Evolutionary conservation across 2,797 vertebrate species (phyloP).

Genomic region (Chelidonichthys spinosus): DNA sequence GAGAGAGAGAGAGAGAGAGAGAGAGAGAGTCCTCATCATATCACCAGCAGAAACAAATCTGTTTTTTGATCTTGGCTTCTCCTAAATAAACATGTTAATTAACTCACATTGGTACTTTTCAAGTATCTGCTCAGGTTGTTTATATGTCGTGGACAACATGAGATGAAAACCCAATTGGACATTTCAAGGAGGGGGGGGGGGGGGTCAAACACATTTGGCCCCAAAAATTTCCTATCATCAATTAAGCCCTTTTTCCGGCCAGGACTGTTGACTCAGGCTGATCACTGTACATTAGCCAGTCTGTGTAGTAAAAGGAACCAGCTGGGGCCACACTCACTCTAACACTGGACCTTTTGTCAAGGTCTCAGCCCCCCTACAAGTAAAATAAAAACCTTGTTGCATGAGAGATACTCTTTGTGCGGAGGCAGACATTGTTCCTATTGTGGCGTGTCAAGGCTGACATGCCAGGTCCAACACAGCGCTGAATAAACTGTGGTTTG

Average conservation of each 20-base stretch:
- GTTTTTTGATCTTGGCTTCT: conserved; percentile 42
- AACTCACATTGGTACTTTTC: conserved; percentile 40
- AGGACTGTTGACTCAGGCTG: conserved; percentile 82
- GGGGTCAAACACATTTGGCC: conserved; percentile 72
- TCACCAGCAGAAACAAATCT: conserved; percentile 38
- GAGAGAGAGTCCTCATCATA: conserved; percentile 8
- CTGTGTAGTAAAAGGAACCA: conserved; percentile 82
- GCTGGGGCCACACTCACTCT: conserved; percentile 74
- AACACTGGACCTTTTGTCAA: conserved; percentile 84
- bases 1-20: too few relatives aligned
- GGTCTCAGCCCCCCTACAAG: conserved; percentile 71
- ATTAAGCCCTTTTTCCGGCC: conserved; percentile 76
- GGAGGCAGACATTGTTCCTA: conserved; percentile 80
- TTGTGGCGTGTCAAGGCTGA: conserved; percentile 78
- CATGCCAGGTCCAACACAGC: conserved; percentile 76
- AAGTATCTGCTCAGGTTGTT: conserved; percentile 52
- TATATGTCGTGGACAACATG: conserved; percentile 66
- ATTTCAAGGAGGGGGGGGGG: conserved; percentile 52
- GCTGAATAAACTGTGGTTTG: conserved; percentile 83
- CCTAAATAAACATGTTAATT: conserved; percentile 45
- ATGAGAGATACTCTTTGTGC: conserved; percentile 76
- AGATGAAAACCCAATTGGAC: conserved; percentile 66
- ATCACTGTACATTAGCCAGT: conserved; percentile 80
- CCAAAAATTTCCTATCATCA: conserved; percentile 74
- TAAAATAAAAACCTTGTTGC: conserved; percentile 74